Percentiles rank a stretch among this genome's conserved stretches.
phyloP scores from a whole-genome alignment of 2,113 vertebrate genomes.

The Sminthopsis crassicaudata region DNA sequence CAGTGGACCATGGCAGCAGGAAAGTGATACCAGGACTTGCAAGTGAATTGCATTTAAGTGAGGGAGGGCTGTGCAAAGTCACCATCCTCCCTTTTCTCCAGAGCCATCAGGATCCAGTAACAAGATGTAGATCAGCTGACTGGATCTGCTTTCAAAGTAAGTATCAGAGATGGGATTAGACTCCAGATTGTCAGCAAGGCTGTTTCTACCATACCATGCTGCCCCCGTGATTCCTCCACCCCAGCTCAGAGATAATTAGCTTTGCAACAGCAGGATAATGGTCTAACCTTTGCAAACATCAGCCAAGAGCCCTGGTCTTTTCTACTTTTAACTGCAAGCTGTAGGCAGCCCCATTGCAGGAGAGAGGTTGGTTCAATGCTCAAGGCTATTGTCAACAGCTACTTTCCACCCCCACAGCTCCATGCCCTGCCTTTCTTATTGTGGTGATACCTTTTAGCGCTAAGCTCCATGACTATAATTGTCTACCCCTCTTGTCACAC shows the following conservation, averaged over 20 bases:
- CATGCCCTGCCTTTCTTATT: background rate
- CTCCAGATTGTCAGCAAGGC: background rate
- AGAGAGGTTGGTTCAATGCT: background rate
- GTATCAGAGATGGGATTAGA: background rate
- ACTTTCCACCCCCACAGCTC: background rate
- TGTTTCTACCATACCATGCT: background rate
- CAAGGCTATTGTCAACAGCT: background rate
- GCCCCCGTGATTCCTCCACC: background rate
- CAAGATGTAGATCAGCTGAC: too few relatives aligned
- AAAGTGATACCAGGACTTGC: too few relatives aligned
- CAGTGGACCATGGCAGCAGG: too few relatives aligned
- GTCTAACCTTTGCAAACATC: background rate
- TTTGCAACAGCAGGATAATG: background rate
- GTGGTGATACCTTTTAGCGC: background rate
- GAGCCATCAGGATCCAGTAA: too few relatives aligned
- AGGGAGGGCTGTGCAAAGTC: too few relatives aligned
- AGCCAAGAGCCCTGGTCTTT: background rate
- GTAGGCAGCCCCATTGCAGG: background rate
- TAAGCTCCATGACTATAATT: background rate
- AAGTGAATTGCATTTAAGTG: too few relatives aligned
- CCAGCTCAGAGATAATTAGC: background rate
- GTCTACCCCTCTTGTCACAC: background rate
- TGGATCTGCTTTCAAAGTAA: background rate
- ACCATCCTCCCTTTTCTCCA: too few relatives aligned
- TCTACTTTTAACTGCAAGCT: background rate